Base-by-base conservation (phyloP, 2,113 vertebrate species). In the Cariama cristata region DNA sequence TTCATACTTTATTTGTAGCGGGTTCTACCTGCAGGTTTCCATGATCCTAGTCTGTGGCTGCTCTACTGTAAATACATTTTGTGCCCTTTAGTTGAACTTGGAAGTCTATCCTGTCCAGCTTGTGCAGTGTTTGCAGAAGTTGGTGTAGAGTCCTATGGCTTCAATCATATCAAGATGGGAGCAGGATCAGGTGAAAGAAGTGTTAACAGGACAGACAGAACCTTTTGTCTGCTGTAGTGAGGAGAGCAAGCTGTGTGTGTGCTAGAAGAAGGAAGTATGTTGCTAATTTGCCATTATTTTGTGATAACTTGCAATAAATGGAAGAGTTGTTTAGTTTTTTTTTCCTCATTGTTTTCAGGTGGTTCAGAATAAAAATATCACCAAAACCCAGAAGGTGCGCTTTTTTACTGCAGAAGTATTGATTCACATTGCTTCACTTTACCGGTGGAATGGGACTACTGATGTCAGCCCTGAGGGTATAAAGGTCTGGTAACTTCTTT, bases 341-440 rank as follows among this genome's bases (percentile, higher is more conserved):
- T 49, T 38, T 27, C 1, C 45, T 74, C 11, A 1, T 87, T 89
- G 27, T 85, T 83, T 95, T 38, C 93, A 99, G 99, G 99, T 99
- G 38, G 97, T 99, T 74, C 98, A 98, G 75, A 99, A 99, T 96
- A 99, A 98, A 93, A 98, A 73, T 7, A 92, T 99, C 71, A 99
- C 97, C 56, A 99, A 99, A 96, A 99, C 99, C 1, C 99, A 99
- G 98, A 99, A 99, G 86, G 98, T 99, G 32, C 99, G 98, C 6
- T 99, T 99, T 95, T 99, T 99, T 81, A 99, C 98, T 2, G 97
- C 98, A 2, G 98, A 98, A 17, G 38, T 99, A 11, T 85, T 99
- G 91, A 97, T 98, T 95, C 98, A 98, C 79, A 98, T 99, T 3
- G 98, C 99, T 2, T 99, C 99, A 3, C 98, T 99, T 42, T 99